A percentile compares a stretch with the other conserved stretches of the same genome.
These are phyloP conservation scores for Amphiprion clarkii DNA, from an alignment of 2,797 vertebrate species.

Conservation along the genomic window DNA sequence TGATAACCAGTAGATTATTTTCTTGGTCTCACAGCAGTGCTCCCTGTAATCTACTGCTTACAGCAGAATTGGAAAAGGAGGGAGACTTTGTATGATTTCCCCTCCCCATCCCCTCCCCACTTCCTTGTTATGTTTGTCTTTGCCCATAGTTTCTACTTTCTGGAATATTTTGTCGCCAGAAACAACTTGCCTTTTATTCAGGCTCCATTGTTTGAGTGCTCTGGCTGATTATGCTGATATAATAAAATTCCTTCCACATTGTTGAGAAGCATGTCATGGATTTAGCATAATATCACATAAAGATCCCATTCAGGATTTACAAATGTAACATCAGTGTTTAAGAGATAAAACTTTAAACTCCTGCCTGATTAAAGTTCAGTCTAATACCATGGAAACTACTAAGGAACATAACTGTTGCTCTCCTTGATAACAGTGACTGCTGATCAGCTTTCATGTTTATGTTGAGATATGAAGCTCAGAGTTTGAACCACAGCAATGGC, in stretches of 20 bases:
- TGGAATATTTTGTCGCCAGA: constrained; percentile 36
- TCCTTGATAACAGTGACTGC: constrained; percentile 16
- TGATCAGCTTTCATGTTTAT: constrained; percentile 28
- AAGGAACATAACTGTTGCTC: constrained; percentile 3
- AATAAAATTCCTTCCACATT: constrained; percentile 68
- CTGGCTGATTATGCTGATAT: constrained; percentile 33
- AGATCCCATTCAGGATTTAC: neutral
- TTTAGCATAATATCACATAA: constrained; percentile 17
- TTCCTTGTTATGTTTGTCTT: constrained; percentile 56
- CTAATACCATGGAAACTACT: neutral
- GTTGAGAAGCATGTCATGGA: constrained; percentile 47
- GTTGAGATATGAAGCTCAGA: constrained; percentile 18
- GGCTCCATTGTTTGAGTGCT: constrained; percentile 48
- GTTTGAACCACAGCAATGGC: constrained; percentile 19
- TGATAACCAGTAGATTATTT: constrained; percentile 49
- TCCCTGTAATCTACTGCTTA: constrained; percentile 29
- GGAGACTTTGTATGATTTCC: constrained; percentile 17
- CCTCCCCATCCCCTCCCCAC: neutral
- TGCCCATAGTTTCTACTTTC: constrained; percentile 38
- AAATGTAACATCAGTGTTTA: constrained; percentile 9
- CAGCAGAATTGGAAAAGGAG: constrained; percentile 29
- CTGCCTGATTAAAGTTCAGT: constrained; percentile 5
- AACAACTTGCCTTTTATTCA: constrained; percentile 48
- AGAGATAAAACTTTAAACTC: neutral
- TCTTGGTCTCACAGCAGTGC: constrained; percentile 9